phyloP scores from a whole-genome alignment of 2,888 invertebrate species.

The Pecten maximus region DNA sequence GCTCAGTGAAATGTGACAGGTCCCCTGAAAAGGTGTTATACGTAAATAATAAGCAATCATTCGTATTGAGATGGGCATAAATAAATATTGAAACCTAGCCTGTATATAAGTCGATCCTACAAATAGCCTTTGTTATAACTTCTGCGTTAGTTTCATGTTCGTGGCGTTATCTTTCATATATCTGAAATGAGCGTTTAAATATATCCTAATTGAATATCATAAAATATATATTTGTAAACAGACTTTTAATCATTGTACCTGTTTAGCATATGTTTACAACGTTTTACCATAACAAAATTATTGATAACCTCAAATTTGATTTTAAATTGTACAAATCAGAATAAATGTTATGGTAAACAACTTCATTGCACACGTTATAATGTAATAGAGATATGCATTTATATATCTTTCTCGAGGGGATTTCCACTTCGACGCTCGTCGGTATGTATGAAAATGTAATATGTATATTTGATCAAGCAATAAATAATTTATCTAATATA shows the following conservation, averaged over 20 bases:
- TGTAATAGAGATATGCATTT: neutral
- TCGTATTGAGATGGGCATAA: neutral
- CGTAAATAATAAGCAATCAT: neutral
- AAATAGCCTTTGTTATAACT: neutral
- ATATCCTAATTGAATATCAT: neutral
- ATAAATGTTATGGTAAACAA: neutral
- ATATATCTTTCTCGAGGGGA: neutral
- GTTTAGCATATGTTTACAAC: neutral
- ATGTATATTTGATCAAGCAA: neutral
- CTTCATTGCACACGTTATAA: neutral
- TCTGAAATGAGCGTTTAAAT: neutral
- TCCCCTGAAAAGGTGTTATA: neutral
- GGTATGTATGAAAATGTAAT: neutral
- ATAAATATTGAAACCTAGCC: neutral
- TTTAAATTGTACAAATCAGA: neutral
- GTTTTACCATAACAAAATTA: neutral
- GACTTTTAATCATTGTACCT: neutral
- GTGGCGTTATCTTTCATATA: neutral
- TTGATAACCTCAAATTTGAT: neutral
- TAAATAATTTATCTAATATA: neutral
- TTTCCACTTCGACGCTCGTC: neutral
- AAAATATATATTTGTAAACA: neutral
- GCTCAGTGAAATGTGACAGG: conserved; percentile 26
- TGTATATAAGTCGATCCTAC: neutral
- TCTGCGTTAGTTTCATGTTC: neutral